Conservation (phyloP, 2,888 invertebrate genomes). For the Agapostemon virescens region DNA sequence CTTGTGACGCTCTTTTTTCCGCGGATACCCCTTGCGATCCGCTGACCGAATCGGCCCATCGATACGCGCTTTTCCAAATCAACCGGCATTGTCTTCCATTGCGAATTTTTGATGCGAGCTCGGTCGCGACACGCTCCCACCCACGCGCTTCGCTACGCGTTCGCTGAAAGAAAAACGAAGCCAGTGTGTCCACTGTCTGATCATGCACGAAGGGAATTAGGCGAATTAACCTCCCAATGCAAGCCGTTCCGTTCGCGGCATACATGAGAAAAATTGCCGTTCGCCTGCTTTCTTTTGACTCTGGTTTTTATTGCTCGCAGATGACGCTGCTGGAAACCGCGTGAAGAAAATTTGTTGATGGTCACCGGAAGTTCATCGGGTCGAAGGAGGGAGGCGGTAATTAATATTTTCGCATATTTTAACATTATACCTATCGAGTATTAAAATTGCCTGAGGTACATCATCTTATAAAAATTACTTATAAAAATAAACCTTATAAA, state of each 20-base stretch:
- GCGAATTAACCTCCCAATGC: background rate
- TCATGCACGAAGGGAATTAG: background rate
- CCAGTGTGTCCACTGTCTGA: background rate
- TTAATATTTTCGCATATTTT: too few species aligned
- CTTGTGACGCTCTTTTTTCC: background rate
- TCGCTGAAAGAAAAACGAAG: background rate
- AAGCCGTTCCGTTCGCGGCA: too few species aligned
- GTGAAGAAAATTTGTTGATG: background rate
- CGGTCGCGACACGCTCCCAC: slow-evolving; percentile 1
- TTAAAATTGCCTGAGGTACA: too few species aligned
- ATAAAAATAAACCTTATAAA: too few species aligned
- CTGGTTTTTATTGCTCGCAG: background rate
- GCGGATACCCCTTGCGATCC: slow-evolving; percentile 36
- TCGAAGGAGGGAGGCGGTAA: too few species aligned
- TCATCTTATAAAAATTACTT: too few species aligned
- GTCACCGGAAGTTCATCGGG: too few species aligned
- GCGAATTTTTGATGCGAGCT: slow-evolving; percentile 45
- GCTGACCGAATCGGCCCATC: slow-evolving; percentile 47
- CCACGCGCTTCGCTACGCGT: background rate
- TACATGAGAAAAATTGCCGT: background rate
- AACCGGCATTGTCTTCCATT: slow-evolving; percentile 48
- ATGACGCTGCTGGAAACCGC: background rate
- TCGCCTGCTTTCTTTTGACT: background rate
- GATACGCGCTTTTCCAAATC: slow-evolving; percentile 50
- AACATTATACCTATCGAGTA: too few species aligned